phyloP scores from a whole-genome alignment of 2,797 vertebrate genomes.

The Falco concolor region DNA sequence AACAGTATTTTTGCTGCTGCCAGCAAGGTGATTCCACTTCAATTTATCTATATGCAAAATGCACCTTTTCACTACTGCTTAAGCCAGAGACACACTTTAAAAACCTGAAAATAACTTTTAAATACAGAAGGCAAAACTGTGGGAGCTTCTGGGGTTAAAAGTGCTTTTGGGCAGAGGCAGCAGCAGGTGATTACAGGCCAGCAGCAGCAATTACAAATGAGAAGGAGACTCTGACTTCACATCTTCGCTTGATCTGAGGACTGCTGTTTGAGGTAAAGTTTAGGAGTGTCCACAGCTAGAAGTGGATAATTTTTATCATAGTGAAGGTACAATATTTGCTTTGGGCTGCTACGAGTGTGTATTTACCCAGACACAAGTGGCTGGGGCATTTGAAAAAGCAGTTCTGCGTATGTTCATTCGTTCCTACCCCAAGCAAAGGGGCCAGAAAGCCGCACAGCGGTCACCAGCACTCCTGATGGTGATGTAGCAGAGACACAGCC shows the following conservation, averaged over 20 bases:
- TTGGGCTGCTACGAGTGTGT: neutral
- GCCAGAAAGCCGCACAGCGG: neutral
- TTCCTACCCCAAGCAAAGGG: neutral
- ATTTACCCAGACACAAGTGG: neutral
- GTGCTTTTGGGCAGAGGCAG: neutral
- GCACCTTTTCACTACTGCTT: neutral
- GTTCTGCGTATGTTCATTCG: neutral
- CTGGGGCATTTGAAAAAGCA: neutral
- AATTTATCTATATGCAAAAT: neutral
- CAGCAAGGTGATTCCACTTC: neutral
- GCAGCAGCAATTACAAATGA: neutral
- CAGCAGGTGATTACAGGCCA: neutral
- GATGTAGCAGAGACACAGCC: rapidly evolving
- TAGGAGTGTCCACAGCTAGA: neutral
- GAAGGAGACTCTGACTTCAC: neutral
- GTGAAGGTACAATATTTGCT: neutral
- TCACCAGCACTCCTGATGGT: neutral
- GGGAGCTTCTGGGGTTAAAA: neutral
- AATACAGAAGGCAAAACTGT: neutral
- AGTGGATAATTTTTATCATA: rapidly evolving
- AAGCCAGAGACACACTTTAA: neutral
- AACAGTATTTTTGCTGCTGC: neutral
- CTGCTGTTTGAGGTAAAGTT: neutral
- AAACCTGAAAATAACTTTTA: neutral
- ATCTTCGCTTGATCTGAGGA: neutral